Evolutionary conservation across 2,113 vertebrate genomes (phyloP), one percentile per base, ranked within the genome.

Genomic region (Charadrius vociferus): DNA sequence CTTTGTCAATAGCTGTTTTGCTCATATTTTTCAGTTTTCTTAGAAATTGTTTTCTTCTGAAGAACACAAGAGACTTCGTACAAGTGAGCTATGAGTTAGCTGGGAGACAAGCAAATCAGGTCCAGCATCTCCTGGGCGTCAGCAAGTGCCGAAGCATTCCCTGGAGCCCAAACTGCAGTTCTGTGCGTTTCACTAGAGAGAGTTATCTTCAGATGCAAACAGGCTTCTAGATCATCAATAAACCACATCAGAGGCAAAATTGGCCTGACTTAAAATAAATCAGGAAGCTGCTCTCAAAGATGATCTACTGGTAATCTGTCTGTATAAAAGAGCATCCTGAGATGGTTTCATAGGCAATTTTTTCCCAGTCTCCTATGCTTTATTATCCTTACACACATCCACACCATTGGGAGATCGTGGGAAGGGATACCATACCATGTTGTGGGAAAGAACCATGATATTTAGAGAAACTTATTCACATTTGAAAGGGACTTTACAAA

Each of bases 171-270:
- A 22, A 12, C 8, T 43, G 23, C 34, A 75, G 4, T 12, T 85
- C 47, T 30, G 6, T 1, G 0, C 3, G 0, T 55, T 90, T 77
- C 41, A 29, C 22, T 53, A 3, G 1, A 41, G 39, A 63, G 50
- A 50, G 7, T 32, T 39, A 34, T 47, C 36, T 78, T 58, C 37
- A 0, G 1, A 30, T 18, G 37, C 27, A 58, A 67, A 63, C 12
- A 11, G 47, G 11, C 47, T 9, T 50, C 16, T 53, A 70, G 52
- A n/a, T 37, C 45, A 21, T 17, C 67, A 18, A 8, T 58, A 83
- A 68, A 47, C 5, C 3, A 12, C 9, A 61, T 24, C 52, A 84
- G 66, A 90, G 49, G 37, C 17, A 85, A 82, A 79, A 88, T 27
- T 27, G 55, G 6, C 39, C n/a, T n/a, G 39, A 24, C 30, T 53